Base-by-base conservation (phyloP, 1,140 invertebrate genomes). In the Aphelenchoides besseyi region DNA sequence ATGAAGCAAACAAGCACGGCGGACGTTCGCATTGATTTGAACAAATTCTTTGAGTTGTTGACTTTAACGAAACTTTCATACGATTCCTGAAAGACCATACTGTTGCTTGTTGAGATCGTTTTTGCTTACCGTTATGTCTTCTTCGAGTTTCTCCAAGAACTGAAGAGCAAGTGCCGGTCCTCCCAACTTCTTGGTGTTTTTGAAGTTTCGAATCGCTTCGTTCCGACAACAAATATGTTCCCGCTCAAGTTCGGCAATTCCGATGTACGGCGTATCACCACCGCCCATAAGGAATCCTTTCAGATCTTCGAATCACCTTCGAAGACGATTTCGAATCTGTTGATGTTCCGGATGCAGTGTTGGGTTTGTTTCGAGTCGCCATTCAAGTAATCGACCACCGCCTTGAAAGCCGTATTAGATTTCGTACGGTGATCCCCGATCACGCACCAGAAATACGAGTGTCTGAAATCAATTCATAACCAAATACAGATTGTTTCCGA, bases 381-480 rank as follows among this genome's bases (percentile, higher is more conserved):
- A 89, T 74, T 94, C 90, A 3, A 99, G 86, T 37, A 98, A 91
- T 78, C 90, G 88, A 73, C 90, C 88, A 0, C 97, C 97, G 16
- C 97, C 97, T 0, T 90, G 86, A 0, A 90, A 88, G 0, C 97
- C 97, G 86, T 96, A 99, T 3, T 90, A 86, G 5, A 92, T 91
- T 85, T 99, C 95, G 86, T 98, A 98, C 0, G 95, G 95, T 86
- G 93, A 98, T 85, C 93, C 93, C 97, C 97, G 98, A 86, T 98
- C 96, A 68, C 96, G 87, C 0, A 99, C 91, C 3, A 99, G 88
- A 86, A 99, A 98, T 80, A 94, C 90, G 35, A 99, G 87, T 80
- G 91, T 90, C 87, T 98, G 82, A 68, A 85, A 83, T 2, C 2
- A n/a, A 52, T 48, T 18, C 8, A 71, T 33, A 16, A 55, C 54